Conservation (phyloP, 2,888 invertebrate genomes). For the Athalia circularis region DNA sequence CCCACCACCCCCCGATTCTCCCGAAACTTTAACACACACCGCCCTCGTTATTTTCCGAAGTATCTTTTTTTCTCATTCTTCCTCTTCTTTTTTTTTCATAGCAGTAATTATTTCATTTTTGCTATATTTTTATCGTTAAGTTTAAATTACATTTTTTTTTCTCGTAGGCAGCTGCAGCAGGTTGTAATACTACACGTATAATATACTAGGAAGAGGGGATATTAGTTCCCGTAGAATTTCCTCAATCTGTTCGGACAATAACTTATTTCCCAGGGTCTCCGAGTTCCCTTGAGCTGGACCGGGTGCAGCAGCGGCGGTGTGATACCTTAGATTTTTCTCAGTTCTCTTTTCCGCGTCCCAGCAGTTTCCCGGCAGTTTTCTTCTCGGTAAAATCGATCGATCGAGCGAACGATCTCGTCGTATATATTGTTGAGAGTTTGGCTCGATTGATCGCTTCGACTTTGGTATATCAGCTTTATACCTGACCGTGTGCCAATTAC, state of each 20-base stretch:
- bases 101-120: background rate
- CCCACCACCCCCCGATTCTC: too few relatives aligned
- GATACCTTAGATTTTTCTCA: too few relatives aligned
- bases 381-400: slow-evolving; percentile 5
- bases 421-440: too few relatives aligned
- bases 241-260: slow-evolving; percentile 13
- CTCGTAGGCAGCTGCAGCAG: too few relatives aligned
- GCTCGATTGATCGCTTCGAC: slow-evolving; percentile 39
- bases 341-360: slow-evolving; percentile 1
- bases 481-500: slow-evolving; percentile 24
- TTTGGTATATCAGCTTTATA: too few relatives aligned
- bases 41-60: too few relatives aligned
- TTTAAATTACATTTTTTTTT: too few relatives aligned
- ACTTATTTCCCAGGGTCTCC: slow-evolving; percentile 5
- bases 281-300: too few relatives aligned
- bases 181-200: too few relatives aligned
- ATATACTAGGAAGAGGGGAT: background rate
- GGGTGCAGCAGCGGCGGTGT: too few relatives aligned
- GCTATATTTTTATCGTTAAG: background rate
- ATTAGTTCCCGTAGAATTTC: slow-evolving; percentile 23
- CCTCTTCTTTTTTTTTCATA: background rate
- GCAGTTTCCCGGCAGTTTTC: background rate
- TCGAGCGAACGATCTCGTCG: slow-evolving; percentile 8
- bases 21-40: too few relatives aligned
- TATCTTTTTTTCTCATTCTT: too few relatives aligned